Conservation (phyloP, 2,797 vertebrate species). For the Onychomys leucogaster region DNA sequence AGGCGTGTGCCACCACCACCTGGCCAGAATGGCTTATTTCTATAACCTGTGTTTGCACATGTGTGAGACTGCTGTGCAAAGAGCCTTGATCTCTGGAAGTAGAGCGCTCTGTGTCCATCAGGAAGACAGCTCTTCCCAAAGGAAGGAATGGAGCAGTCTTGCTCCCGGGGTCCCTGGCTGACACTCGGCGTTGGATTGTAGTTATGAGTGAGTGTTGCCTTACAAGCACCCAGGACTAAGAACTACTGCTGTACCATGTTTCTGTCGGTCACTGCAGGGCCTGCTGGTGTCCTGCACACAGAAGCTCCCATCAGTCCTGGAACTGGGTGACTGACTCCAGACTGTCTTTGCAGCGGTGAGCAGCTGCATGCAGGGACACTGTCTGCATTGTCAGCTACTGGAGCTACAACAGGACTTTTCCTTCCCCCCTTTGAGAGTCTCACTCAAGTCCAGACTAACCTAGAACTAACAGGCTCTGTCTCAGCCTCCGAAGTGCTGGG, state of each 20-base stretch:
- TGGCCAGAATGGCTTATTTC: background rate
- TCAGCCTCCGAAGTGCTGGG: background rate
- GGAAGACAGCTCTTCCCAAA: background rate
- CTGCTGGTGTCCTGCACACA: background rate
- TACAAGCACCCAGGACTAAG: background rate
- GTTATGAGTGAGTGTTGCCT: background rate
- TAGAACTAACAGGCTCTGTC: background rate
- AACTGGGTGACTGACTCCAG: background rate
- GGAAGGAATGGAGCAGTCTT: background rate
- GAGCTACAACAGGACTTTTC: background rate
- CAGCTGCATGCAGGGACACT: too few species aligned
- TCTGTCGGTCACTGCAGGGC: accelerated
- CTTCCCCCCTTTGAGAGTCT: background rate
- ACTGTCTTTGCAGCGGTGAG: background rate
- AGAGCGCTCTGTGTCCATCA: background rate
- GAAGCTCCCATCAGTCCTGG: background rate
- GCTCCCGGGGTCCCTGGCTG: background rate
- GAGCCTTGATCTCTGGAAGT: background rate
- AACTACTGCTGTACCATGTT: background rate
- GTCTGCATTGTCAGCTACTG: background rate
- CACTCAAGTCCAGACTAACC: background rate
- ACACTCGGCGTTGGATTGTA: accelerated
- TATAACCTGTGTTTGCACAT: constrained; percentile 4
- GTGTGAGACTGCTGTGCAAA: background rate
- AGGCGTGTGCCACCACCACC: too few species aligned